Conservation (phyloP, 1,140 invertebrate genomes). For the Elysia chlorotica region DNA sequence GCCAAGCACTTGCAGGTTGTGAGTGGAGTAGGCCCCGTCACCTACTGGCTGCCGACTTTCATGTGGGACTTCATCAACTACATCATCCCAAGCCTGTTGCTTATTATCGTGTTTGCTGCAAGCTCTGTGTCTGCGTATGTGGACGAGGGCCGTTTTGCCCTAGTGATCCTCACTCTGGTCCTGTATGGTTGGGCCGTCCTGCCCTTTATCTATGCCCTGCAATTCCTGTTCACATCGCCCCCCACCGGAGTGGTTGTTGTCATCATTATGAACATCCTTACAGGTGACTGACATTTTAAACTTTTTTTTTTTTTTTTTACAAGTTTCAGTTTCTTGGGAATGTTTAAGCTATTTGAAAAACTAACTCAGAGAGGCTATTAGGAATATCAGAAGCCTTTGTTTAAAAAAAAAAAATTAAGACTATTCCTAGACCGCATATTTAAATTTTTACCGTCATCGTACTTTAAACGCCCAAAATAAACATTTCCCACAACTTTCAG, state of each 20-base stretch:
- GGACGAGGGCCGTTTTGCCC: constrained; percentile 60
- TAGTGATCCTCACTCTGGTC: constrained; percentile 60
- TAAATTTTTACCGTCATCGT: too few relatives aligned
- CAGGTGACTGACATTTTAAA: constrained; percentile 26
- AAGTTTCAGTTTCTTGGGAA: too few relatives aligned
- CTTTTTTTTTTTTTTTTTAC: neutral
- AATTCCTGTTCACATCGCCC: constrained; percentile 47
- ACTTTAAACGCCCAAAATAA: too few relatives aligned
- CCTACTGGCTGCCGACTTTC: constrained; percentile 75
- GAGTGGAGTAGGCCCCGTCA: constrained; percentile 68
- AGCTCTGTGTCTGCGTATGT: constrained; percentile 65
- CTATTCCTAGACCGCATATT: too few relatives aligned
- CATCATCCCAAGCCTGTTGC: constrained; percentile 39
- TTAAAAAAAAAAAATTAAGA: too few relatives aligned
- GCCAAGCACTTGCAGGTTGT: constrained; percentile 57
- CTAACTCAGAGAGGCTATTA: too few relatives aligned
- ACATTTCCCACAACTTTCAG: too few relatives aligned
- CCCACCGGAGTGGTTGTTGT: constrained; percentile 49
- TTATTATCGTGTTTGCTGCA: constrained; percentile 41
- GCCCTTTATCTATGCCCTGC: constrained; percentile 49
- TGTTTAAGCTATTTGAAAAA: too few relatives aligned
- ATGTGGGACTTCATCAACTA: constrained; percentile 71
- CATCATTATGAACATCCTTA: constrained; percentile 46
- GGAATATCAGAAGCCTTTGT: too few relatives aligned
- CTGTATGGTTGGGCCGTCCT: constrained; percentile 48